phyloP scores from a whole-genome alignment of 2,113 vertebrate genomes.

The Aegithalos caudatus region DNA sequence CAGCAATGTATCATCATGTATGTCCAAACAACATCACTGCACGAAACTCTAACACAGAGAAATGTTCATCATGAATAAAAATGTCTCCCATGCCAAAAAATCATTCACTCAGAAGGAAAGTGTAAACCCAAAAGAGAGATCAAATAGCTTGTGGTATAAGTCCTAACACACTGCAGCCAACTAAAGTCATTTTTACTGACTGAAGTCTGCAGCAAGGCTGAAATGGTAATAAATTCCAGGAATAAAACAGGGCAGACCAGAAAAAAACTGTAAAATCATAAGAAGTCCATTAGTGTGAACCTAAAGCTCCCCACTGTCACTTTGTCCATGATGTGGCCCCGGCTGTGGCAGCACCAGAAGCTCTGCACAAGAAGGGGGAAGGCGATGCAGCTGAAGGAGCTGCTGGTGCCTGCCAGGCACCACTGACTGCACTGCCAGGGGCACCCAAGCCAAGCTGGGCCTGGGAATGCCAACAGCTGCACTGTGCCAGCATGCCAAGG shows the following conservation, averaged over 20 bases:
- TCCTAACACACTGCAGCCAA: neutral
- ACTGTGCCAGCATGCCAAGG: neutral
- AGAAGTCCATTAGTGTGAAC: neutral
- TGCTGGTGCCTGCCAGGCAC: neutral
- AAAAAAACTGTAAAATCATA: neutral
- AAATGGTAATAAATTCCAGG: neutral
- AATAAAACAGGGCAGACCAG: neutral
- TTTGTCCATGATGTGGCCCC: neutral
- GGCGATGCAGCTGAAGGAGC: fast-evolving
- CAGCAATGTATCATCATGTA: neutral
- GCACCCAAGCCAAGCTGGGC: neutral
- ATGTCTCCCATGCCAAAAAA: neutral
- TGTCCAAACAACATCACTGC: neutral
- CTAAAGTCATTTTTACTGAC: neutral
- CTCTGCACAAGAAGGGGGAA: neutral
- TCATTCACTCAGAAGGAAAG: neutral
- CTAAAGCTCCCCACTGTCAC: neutral
- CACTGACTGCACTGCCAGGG: neutral
- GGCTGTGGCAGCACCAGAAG: neutral
- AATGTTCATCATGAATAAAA: neutral
- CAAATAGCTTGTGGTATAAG: neutral
- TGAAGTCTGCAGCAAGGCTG: neutral
- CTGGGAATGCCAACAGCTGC: neutral
- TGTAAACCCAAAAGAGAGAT: neutral
- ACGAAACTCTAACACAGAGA: neutral